Percentiles rank a stretch among this genome's conserved stretches.
These are phyloP conservation scores for Phrixothrix hirtus DNA, from an alignment of 2,888 invertebrate genomes.

Conservation along the genomic window DNA sequence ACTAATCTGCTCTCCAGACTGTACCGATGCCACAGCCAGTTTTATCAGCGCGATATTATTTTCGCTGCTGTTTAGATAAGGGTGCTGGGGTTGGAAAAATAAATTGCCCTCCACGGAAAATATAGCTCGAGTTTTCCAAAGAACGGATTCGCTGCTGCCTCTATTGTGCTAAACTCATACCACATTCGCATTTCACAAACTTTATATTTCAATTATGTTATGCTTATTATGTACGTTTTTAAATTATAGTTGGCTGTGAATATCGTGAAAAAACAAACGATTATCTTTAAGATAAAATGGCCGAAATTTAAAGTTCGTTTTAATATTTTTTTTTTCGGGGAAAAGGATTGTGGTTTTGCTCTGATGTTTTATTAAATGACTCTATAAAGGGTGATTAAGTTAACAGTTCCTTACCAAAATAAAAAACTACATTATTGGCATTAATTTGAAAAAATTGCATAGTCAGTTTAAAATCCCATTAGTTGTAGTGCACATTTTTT, in stretches of 20 bases:
- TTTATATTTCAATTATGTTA: constrained; percentile 32
- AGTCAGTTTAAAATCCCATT: constrained; percentile 18
- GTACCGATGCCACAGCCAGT: constrained; percentile 53
- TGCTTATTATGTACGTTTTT: constrained; percentile 17
- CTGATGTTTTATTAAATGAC: no score
- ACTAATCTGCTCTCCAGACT: constrained; percentile 46
- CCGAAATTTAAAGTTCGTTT: not conserved
- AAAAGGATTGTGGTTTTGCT: no score
- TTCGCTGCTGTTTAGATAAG: constrained; percentile 60
- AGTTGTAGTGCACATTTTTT: constrained; percentile 9
- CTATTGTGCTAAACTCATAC: constrained; percentile 47
- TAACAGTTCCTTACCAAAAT: no score
- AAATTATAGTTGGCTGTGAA: constrained; percentile 4
- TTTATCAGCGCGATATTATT: constrained; percentile 58
- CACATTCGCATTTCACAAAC: constrained; percentile 27
- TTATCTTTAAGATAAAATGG: not conserved
- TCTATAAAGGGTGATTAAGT: no score
- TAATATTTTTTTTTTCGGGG: no score
- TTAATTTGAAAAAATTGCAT: constrained; percentile 12
- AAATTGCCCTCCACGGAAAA: constrained; percentile 59
- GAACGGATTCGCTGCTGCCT: constrained; percentile 51
- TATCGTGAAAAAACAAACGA: not conserved
- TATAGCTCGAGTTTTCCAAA: constrained; percentile 57
- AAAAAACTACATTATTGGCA: not conserved
- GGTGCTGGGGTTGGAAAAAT: constrained; percentile 57